Evolutionary conservation across 2,797 vertebrate species (phyloP), one percentile per base, ranked within the genome.

Genomic region (Gallirallus australis): DNA sequence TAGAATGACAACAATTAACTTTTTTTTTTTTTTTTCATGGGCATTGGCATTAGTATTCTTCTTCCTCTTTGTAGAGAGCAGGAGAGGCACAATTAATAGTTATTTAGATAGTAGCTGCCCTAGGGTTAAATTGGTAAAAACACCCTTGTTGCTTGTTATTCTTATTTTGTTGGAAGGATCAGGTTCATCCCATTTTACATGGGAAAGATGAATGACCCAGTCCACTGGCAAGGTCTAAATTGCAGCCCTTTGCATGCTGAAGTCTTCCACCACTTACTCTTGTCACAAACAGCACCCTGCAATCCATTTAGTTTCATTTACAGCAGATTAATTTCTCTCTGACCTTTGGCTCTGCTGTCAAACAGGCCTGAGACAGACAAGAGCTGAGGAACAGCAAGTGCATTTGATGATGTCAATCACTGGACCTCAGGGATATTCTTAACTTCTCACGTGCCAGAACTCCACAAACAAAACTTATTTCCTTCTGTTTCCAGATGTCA

Each of bases 301-400:
- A 95, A 97, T 95, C 90, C 94, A 97, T 96, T 96, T 96, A 94
- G 87, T 94, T 97, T 96, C 87, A 96, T 97, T 97, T 97, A 96
- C 96, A 94, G 93, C 61, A 90, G 96, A 98, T 98, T 97, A 97
- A 97, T 97, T 96, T 94, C 90, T 79, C 50, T 78, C 80, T 92
- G 88, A 96, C 94, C 95, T 97, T 95, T 96, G 78, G 33, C 86
- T 96, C 71, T 72, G 48, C 90, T 95, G 86, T 89, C 96, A 96
- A 90, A 93, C 63, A 92, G 81, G 52, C 33, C 73, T 64, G 56
- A 92, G 81, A 96, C 33, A 89, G 88, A 89, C 88, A 86, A 89
- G 82, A 92, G 82, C 37, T 95, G 91, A 63, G 25, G 75, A 94
- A 93, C 76, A 76, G 75, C 42, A 90, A 94, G 59, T 83, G 63